Evolutionary conservation across 2,113 vertebrate genomes (phyloP).

Genomic region (Myiagra hebetior): DNA sequence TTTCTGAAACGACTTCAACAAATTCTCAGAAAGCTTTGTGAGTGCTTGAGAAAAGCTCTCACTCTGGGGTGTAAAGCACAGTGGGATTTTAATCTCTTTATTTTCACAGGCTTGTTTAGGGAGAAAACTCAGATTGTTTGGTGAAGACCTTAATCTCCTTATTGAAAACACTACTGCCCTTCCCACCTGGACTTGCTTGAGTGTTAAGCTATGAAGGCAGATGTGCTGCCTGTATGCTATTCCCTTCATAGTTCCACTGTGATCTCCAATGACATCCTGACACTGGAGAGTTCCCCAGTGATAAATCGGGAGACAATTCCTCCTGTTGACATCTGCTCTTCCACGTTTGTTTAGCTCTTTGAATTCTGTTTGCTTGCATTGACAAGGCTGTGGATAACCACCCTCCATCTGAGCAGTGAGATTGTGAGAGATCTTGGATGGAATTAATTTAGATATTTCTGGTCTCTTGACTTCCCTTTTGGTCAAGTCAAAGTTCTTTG

Average conservation of each 20-base stretch:
- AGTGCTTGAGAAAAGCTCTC: constrained; percentile 20
- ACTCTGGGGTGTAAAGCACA: not conserved
- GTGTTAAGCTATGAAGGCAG: not conserved
- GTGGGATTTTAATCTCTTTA: constrained; percentile 12
- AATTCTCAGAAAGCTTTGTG: constrained; percentile 34
- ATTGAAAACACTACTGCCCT: not conserved
- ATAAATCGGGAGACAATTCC: not conserved
- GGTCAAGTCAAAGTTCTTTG: constrained; percentile 6
- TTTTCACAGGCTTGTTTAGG: not conserved
- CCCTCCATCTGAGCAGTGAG: not conserved
- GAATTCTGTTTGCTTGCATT: not conserved
- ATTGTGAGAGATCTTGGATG: not conserved
- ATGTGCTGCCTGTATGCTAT: not conserved
- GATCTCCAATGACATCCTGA: not conserved
- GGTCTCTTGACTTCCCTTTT: not conserved
- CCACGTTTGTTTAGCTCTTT: not conserved
- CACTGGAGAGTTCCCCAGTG: not conserved
- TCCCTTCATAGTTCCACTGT: not conserved
- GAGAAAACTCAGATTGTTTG: not conserved
- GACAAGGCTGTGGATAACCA: not conserved
- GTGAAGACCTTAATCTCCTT: not conserved
- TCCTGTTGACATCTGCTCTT: constrained; percentile 50
- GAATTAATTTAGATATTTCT: constrained; percentile 52
- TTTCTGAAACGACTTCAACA: constrained; percentile 14
- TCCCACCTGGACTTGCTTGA: not conserved